These are phyloP conservation scores for Desmodus rotundus DNA, from an alignment of 2,113 vertebrate genomes.

Conservation along the genomic window DNA sequence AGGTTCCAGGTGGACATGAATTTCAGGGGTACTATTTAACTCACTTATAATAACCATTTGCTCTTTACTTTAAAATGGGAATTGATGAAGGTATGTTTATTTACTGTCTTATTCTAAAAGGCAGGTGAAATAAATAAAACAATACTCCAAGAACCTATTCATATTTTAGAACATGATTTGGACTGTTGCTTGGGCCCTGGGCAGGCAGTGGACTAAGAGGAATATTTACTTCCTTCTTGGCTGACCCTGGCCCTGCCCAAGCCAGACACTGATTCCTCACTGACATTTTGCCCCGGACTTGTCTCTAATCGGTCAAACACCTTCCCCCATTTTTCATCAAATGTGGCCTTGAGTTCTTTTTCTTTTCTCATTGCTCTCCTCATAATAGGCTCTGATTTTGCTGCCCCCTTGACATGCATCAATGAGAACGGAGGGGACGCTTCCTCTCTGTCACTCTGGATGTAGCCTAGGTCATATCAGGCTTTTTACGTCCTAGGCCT, in stretches of 20 bases:
- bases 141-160: not conserved
- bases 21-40: not conserved
- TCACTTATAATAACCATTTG: not conserved
- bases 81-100: not conserved
- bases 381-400: not conserved
- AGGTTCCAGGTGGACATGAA: not conserved
- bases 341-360: not conserved
- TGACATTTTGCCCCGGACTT: not conserved
- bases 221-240: not conserved
- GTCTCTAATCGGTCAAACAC: not conserved
- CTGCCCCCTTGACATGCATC: not conserved
- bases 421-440: not conserved
- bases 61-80: not conserved
- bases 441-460: not conserved
- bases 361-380: not conserved
- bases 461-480: not conserved
- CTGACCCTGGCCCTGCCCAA: not conserved
- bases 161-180: not conserved
- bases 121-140: not conserved
- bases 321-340: not conserved
- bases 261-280: not conserved
- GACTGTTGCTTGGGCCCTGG: not conserved
- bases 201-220: not conserved
- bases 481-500: accelerated
- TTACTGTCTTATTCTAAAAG: constrained; percentile 5